Evolutionary conservation across 2,113 vertebrate species (phyloP).

Genomic region (Pardalotus punctatus): DNA sequence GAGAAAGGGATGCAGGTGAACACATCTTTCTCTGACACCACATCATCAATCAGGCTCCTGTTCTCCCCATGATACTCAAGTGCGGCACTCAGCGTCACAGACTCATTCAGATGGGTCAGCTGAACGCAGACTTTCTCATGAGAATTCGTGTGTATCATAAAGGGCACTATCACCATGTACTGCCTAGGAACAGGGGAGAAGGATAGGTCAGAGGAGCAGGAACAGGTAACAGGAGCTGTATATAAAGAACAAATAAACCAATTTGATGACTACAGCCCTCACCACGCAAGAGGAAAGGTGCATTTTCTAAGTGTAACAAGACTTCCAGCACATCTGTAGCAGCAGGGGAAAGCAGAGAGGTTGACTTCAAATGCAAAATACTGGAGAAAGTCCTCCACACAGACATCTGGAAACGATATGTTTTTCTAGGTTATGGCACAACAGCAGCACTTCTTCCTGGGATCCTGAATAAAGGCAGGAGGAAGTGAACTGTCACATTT

Average conservation of each 20-base stretch:
- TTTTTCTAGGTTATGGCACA: not conserved
- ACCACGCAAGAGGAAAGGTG: rapidly evolving
- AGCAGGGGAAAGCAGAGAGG: not conserved
- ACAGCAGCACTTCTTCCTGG: not conserved
- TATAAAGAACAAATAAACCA: not conserved
- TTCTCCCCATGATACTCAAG: conserved; percentile 42
- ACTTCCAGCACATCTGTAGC: not conserved
- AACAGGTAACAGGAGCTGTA: not conserved
- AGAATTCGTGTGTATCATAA: not conserved
- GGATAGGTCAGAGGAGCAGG: not conserved
- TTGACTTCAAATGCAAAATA: not conserved
- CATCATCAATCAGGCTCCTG: conserved; percentile 46
- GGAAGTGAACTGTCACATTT: not conserved
- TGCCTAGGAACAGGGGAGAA: conserved; percentile 29
- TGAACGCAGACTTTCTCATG: conserved; percentile 66
- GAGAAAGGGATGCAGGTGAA: conserved; percentile 50
- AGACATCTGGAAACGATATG: not conserved
- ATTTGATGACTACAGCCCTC: not conserved
- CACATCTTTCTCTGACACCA: not conserved
- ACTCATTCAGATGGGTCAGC: conserved; percentile 73
- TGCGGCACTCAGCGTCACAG: conserved; percentile 44
- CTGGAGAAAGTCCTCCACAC: not conserved
- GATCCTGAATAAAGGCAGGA: not conserved
- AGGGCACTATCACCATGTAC: conserved; percentile 61
- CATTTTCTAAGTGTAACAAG: not conserved